Base-by-base conservation (phyloP, 92 coral and sea anemone genomes). In the Phenganax marumi region DNA sequence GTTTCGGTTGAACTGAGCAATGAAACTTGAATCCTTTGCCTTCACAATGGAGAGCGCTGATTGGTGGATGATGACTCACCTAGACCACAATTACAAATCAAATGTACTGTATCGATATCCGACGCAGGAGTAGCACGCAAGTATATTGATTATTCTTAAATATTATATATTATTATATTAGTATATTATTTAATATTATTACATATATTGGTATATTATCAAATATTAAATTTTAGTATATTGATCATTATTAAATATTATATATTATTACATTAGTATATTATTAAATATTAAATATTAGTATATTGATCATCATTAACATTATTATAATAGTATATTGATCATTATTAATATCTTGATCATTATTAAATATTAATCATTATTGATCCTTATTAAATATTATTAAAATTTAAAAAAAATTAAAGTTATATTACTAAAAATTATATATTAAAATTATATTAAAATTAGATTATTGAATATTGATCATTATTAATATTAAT, bases 1-100 rank as follows among this genome's bases (percentile, higher is more conserved):
- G 84, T 60, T 92, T 96, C 33, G 99, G 99, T 88, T 96, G 99
- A 79, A 94, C 98, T 22, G 98, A 92, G 50, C 93, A 97, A 81
- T 94, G 98, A 77, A 96, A 96, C 50, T 86, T 88, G 62, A 92
- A 96, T 74, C 90, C 99, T 14, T 88, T 93, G 6, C 92, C 87
- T 61, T 83, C 91, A 52, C 93, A 91, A 52, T 92, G 97, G 2
- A 96, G 84, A 6, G 99, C 99, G 70, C 97, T 96, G 72, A 96
- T 85, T 7, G 99, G 99, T 16, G 99, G 99, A 72, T 96, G 99
- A 83, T 96, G 99, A 54, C 99, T 96, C 71, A 96, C 99, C 99
- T 96, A 48, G 17, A 51, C 58, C 56, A 58, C 55, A 21, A 22
- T 75, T 43, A 6, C 84, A 0, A 9, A 24, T 10, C 12, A 14